Evolutionary conservation across 1,140 invertebrate genomes (phyloP), one percentile per base, ranked within the genome.

Genomic region (Drosophila grimshawi): DNA sequence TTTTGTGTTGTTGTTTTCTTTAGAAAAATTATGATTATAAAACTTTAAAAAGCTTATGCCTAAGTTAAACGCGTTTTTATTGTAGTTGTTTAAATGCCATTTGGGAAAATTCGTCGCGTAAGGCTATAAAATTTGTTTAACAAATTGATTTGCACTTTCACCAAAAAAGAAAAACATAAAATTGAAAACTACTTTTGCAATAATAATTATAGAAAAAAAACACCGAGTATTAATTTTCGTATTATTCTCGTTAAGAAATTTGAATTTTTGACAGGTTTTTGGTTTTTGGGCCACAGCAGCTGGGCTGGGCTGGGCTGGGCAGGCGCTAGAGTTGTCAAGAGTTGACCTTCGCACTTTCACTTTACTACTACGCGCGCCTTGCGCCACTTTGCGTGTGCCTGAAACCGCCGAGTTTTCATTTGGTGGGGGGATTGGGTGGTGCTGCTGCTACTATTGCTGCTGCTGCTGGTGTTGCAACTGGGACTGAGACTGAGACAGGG

Each of bases 321-420:
- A 48, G 57, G 61, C 68, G 46, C 62, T 51, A 60, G 69, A 64
- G 57, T 64, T 80, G 56, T 75, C 69, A 57, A 66, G 80, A 77
- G 85, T 85, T 88, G 85, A 88, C 85, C 85, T 88, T 88, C 85
- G 85, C 85, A 88, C 85, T 88, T 88, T 88, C 85, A 88, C 85
- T 88, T 88, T 88, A 89, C 80, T 89, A 90, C 81, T 70, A 70
- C 68, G 68, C 51, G 79, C 79, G 82, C 76, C 79, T 88, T 78
- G 69, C 56, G 55, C 57, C 66, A 65, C 69, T 67, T 67, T 73
- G 69, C 74, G 69, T 62, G 51, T 57, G 74, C 77, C 77, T 89
- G 85, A 89, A 90, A 89, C 85, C 86, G 77, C 80, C 73, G 80
- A 83, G 68, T 88, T 86, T 65, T 78, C 76, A 63, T 77, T 80